Base-by-base conservation (phyloP, 2,113 vertebrate genomes). In the Nothoprocta pentlandii region DNA sequence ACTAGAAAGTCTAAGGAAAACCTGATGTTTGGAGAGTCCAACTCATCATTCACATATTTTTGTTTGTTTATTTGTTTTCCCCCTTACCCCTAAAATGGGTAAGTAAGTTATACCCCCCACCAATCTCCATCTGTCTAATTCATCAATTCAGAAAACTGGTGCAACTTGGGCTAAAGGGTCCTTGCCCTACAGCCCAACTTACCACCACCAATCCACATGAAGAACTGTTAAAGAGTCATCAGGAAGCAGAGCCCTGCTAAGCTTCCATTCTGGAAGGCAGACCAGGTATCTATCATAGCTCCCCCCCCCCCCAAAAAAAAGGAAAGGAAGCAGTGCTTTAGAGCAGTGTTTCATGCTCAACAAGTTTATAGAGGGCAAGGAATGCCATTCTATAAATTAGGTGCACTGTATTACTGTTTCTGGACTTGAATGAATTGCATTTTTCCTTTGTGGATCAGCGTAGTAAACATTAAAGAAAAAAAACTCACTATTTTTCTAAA, bases 341-440 rank as follows among this genome's bases (percentile, higher is more conserved):
- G 88, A 90, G 53, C 95, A 96, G 94, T 5, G 95, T 97, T 96
- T 96, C 95, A 96, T 95, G 94, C 94, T 95, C 93, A 95, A 85
- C 93, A 95, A 69, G 83, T 89, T 94, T 91, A 87, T 39, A 93
- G 71, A 92, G 30, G 49, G 78, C 15, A 83, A 85, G 80, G 83
- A 96, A 97, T 88, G 85, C 74, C 93, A 94, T 75, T 79, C 92
- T 95, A 74, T 94, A 94, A 95, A 97, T 97, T 94, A 95, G 90
- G 93, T 94, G 93, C 94, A 95, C 95, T 96, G 96, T 96, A 97
- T 86, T 93, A 90, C 80, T 95, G 90, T 92, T 96, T 85, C 85
- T 95, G 95, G 92, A 95, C 94, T 95, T 96, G 94, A 97, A 97
- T 95, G 82, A 95, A 88, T 92, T 93, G 95, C 87, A 94, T 89